Percentiles rank a stretch among this genome's conserved stretches.
Evolutionary conservation across 30 jellyfish, hydroid and myxozoan genomes (phyloP).

Genomic region (Aurelia aurita): DNA sequence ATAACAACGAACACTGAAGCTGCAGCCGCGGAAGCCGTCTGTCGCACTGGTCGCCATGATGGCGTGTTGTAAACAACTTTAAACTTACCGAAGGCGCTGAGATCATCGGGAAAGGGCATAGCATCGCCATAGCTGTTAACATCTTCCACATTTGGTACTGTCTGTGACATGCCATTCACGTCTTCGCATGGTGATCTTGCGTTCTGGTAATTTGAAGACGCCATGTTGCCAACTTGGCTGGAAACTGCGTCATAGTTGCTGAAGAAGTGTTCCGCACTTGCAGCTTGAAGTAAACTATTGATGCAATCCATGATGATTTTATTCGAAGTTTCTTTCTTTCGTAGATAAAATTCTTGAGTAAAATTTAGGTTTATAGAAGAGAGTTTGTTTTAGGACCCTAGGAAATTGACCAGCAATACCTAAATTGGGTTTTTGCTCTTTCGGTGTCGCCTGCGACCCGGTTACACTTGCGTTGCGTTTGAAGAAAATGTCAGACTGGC

Average conservation of each 20-base stretch:
- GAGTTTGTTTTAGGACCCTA: conserved; percentile 75
- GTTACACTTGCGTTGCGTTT: conserved; percentile 14
- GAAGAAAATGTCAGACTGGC: conserved; percentile 34
- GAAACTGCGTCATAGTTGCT: conserved; percentile 81
- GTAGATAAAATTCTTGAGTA: conserved; percentile 2
- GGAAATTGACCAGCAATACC: conserved; percentile 90
- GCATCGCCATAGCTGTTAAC: conserved; percentile 69
- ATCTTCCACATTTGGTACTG: conserved; percentile 93
- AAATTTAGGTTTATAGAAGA: too few relatives aligned
- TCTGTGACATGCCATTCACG: conserved; percentile 75
- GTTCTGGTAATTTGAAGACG: conserved; percentile 47
- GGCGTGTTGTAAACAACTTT: background rate
- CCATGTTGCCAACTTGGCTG: conserved; percentile 27
- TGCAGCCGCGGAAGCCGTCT: background rate
- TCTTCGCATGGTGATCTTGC: conserved; percentile 80
- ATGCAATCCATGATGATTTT: conserved; percentile 70
- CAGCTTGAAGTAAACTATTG: conserved; percentile 95
- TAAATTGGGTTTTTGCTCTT: conserved; percentile 54
- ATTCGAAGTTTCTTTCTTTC: conserved; percentile 15
- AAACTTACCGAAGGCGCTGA: conserved; percentile 65
- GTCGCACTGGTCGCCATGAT: background rate
- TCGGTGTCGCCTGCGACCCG: conserved; percentile 92
- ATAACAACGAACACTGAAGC: background rate
- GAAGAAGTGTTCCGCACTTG: conserved; percentile 93
- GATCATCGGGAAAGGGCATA: conserved; percentile 77